Evolutionary conservation across 2,888 invertebrate genomes (phyloP).

Genomic region (Alloscopus bannaensis): DNA sequence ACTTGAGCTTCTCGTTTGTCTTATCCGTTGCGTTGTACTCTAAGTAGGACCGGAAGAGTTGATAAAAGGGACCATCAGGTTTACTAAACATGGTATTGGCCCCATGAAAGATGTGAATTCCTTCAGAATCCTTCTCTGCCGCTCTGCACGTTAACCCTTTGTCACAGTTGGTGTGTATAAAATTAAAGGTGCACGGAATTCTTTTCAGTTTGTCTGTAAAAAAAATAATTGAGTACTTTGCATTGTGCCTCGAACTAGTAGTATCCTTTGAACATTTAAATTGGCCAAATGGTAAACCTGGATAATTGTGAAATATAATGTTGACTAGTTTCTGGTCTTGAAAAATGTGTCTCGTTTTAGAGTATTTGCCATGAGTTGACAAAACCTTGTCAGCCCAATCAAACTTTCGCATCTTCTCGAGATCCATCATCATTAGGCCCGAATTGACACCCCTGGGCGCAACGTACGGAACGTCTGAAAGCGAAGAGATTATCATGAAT

Average conservation of each 20-base stretch:
- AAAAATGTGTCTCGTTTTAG: too few relatives aligned
- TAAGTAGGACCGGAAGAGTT: neutral
- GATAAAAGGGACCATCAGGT: neutral
- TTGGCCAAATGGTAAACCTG: slow-evolving; percentile 1
- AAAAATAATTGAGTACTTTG: too few relatives aligned
- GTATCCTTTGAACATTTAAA: too few relatives aligned
- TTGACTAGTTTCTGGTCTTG: slow-evolving; percentile 8
- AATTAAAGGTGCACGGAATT: slow-evolving; percentile 8
- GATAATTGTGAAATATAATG: slow-evolving; percentile 2
- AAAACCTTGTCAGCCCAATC: neutral
- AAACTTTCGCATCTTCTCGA: slow-evolving; percentile 12
- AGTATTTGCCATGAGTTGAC: neutral
- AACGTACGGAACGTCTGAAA: slow-evolving; percentile 26
- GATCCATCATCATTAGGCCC: slow-evolving; percentile 26
- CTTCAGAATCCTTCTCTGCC: slow-evolving; percentile 7
- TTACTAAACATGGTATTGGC: neutral
- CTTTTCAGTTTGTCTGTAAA: neutral
- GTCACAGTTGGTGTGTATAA: slow-evolving; percentile 17
- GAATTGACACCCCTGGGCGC: slow-evolving; percentile 22
- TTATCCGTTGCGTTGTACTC: neutral
- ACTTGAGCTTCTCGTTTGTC: neutral
- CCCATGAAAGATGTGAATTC: slow-evolving; percentile 23
- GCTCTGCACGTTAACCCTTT: slow-evolving; percentile 4
- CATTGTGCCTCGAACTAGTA: too few relatives aligned
- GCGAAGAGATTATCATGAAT: too few relatives aligned